Percentiles rank a stretch among this genome's conserved stretches.
Evolutionary conservation across 37 sponge, comb jelly and placozoan genomes (phyloP).

Genomic region (Halichondria panicea): DNA sequence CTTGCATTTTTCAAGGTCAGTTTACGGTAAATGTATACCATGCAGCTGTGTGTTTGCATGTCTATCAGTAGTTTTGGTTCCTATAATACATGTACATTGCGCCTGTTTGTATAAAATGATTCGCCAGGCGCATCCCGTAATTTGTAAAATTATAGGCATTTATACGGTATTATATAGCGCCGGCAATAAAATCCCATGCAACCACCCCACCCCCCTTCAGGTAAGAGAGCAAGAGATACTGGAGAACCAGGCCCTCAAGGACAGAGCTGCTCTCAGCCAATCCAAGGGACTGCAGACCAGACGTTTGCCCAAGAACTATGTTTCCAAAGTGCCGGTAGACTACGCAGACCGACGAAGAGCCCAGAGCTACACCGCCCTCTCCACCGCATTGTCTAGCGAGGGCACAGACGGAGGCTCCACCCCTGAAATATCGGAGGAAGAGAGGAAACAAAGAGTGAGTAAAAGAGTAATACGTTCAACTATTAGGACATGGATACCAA

Average conservation of each 20-base stretch:
- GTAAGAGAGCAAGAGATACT: conserved; percentile 44
- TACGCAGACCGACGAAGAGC: conserved; percentile 10
- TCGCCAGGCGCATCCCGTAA: too few species aligned
- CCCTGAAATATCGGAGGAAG: conserved; percentile 39
- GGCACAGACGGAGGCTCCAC: conserved; percentile 19
- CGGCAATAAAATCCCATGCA: too few species aligned
- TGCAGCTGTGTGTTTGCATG: too few species aligned
- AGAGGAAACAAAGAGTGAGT: conserved; percentile 49
- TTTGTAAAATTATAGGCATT: too few species aligned
- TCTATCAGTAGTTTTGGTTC: too few species aligned
- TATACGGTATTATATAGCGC: too few species aligned
- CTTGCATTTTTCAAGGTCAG: too few species aligned
- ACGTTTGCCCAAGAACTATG: conserved; percentile 39
- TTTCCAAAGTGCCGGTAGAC: conserved; percentile 29
- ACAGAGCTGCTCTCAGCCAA: conserved; percentile 51
- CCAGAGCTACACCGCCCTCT: not conserved
- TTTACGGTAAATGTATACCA: too few species aligned
- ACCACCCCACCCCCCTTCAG: not conserved
- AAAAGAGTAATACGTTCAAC: too few species aligned
- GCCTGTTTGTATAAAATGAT: too few species aligned
- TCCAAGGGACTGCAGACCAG: conserved; percentile 49
- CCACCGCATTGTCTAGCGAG: not conserved
- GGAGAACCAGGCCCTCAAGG: conserved; percentile 55
- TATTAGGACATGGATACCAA: too few species aligned
- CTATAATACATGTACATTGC: too few species aligned